These are phyloP conservation scores for Rhea pennata DNA, from an alignment of 2,113 vertebrate species.

Conservation along the genomic window DNA sequence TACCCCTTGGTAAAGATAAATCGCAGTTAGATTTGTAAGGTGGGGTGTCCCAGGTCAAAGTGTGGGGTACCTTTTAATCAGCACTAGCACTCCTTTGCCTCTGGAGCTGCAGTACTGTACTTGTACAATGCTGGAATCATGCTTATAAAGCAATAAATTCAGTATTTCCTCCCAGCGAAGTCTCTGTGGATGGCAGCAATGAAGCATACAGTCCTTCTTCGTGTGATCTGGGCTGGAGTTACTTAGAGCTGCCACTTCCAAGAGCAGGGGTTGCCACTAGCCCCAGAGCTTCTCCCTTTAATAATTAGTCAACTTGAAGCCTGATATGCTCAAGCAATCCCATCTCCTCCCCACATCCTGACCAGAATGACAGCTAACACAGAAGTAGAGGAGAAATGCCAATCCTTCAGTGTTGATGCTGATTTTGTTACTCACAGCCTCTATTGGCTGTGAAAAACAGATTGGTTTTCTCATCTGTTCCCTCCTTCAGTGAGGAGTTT, in stretches of 20 bases:
- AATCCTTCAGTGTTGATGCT: neutral
- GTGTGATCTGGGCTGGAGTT: neutral
- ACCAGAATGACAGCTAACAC: neutral
- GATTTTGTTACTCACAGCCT: neutral
- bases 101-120: fast-evolving
- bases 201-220: neutral
- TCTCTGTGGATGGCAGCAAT: neutral
- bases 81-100: neutral
- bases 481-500: neutral
- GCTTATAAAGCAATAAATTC: neutral
- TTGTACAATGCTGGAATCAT: neutral
- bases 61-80: neutral
- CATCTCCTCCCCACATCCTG: fast-evolving
- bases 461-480: neutral
- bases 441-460: neutral
- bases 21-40: neutral
- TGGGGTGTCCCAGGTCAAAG: neutral
- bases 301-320: neutral
- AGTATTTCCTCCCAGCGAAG: neutral
- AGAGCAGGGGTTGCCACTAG: neutral
- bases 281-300: neutral
- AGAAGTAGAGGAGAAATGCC: neutral
- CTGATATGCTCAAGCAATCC: neutral
- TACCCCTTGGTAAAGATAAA: neutral
- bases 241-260: neutral